Conservation (phyloP, 2,113 vertebrate species). For the Alexandromys fortis region DNA sequence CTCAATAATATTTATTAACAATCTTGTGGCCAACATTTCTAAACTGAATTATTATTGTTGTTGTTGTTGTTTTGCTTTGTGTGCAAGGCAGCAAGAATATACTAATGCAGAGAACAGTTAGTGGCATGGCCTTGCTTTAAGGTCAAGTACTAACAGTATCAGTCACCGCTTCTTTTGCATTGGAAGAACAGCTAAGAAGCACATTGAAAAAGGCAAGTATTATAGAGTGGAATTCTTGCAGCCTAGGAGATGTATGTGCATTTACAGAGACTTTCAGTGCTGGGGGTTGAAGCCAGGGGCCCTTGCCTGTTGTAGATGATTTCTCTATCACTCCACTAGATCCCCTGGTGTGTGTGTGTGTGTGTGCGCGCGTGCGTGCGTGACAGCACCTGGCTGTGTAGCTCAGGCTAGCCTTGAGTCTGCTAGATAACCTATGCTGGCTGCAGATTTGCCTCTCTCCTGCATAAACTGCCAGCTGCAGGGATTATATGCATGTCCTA, state of each 20-base stretch:
- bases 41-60: background rate
- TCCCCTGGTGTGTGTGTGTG: no score
- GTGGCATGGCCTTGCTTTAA: background rate
- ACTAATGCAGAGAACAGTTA: background rate
- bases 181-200: background rate
- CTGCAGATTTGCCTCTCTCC: background rate
- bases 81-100: background rate
- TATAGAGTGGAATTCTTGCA: background rate
- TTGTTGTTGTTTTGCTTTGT: slow-evolving; percentile 26
- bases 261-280: background rate
- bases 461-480: background rate
- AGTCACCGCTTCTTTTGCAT: background rate
- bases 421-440: background rate
- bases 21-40: slow-evolving; percentile 4
- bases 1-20: background rate
- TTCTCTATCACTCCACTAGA: background rate
- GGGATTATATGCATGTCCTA: background rate
- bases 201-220: background rate
- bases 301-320: background rate
- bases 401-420: background rate
- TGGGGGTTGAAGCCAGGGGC: background rate
- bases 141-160: background rate
- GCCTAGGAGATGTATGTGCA: background rate
- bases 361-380: no score
- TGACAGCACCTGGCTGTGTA: background rate